Evolutionary conservation across 2,113 vertebrate genomes (phyloP).

Genomic region (Shinisaurus crocodilurus): DNA sequence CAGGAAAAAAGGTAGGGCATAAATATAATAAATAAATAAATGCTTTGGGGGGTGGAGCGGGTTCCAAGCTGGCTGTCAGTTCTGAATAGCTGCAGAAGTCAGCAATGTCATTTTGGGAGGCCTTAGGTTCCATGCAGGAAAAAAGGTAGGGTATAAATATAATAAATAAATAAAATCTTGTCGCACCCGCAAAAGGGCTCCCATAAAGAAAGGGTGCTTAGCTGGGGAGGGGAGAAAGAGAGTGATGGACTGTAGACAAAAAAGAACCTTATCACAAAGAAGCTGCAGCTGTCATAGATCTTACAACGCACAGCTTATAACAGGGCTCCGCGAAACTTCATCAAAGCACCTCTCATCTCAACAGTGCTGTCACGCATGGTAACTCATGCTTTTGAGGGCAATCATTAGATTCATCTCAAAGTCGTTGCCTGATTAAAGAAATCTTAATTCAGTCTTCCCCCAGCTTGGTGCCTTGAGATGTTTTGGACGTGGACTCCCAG

Average conservation of each 20-base stretch:
- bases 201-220: slow-evolving; percentile 12
- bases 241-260: slow-evolving; percentile 10
- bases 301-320: not conserved
- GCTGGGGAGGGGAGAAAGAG: not conserved
- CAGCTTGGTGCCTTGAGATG: too few relatives aligned
- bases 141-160: too few relatives aligned
- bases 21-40: too few relatives aligned
- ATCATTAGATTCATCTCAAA: not conserved
- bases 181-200: slow-evolving; percentile 25
- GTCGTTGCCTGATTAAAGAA: too few relatives aligned
- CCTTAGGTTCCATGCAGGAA: too few relatives aligned
- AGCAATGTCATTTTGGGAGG: not conserved
- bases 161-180: too few relatives aligned
- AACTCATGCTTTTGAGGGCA: not conserved
- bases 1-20: too few relatives aligned
- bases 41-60: not conserved
- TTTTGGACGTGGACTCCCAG: too few relatives aligned
- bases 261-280: slow-evolving; percentile 25
- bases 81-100: not conserved
- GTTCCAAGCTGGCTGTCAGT: not conserved
- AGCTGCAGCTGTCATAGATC: not conserved
- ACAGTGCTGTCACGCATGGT: not conserved
- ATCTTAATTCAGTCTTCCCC: too few relatives aligned
- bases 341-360: not conserved
- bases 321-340: not conserved